phyloP scores from a whole-genome alignment of 2,797 vertebrate genomes.

The Channallabes apus region DNA sequence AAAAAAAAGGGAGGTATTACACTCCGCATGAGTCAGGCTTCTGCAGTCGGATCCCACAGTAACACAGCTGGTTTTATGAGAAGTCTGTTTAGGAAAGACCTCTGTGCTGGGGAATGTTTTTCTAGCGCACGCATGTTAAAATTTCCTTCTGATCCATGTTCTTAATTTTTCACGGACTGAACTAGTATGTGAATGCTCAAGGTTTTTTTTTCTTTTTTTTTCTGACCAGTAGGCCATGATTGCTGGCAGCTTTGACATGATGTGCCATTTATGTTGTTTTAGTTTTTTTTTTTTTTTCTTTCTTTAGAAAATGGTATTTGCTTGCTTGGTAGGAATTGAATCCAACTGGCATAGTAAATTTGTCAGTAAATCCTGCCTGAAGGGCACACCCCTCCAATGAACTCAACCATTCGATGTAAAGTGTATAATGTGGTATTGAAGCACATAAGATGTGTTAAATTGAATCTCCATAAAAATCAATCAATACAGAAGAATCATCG shows the following conservation, averaged over 20 bases:
- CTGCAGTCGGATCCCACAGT: background rate
- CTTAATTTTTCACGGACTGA: conserved; percentile 5
- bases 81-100: background rate
- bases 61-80: background rate
- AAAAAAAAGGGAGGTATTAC: background rate
- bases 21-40: background rate
- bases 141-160: background rate
- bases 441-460: conserved; percentile 11
- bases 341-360: conserved; percentile 29
- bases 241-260: conserved; percentile 21
- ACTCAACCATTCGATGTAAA: background rate
- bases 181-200: background rate
- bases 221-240: background rate
- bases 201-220: background rate
- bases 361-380: conserved; percentile 18
- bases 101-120: background rate
- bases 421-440: background rate
- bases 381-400: background rate
- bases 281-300: background rate
- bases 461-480: background rate
- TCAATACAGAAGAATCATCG: background rate
- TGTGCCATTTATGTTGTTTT: conserved; percentile 29
- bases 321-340: conserved; percentile 14
- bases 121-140: background rate
- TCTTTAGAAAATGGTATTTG: conserved; percentile 22